A percentile compares a stretch with the other conserved stretches of the same genome.
Evolutionary conservation across 2,113 vertebrate genomes (phyloP).

Genomic region (Beaufortia kweichowensis): DNA sequence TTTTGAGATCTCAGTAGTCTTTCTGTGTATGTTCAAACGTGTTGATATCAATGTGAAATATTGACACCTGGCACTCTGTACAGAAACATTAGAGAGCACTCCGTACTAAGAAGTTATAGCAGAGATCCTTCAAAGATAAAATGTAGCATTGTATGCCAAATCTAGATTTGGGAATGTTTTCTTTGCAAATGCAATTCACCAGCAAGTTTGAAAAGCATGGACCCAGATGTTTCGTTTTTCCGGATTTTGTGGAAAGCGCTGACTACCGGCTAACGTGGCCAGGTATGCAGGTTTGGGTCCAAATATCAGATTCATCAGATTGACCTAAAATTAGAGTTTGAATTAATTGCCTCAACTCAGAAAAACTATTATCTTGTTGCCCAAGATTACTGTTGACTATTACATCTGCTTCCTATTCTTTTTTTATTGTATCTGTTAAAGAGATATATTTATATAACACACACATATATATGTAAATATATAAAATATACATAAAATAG

Average conservation of each 20-base stretch:
- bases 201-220: slow-evolving; percentile 57
- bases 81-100: background rate
- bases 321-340: background rate
- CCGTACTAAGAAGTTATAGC: background rate
- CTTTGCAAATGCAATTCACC: slow-evolving; percentile 56
- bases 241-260: slow-evolving; percentile 61
- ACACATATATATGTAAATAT: slow-evolving; percentile 20
- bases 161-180: slow-evolving; percentile 23
- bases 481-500: background rate
- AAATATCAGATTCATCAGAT: too few relatives aligned
- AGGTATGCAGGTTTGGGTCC: slow-evolving; percentile 64
- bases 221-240: slow-evolving; percentile 63
- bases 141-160: slow-evolving; percentile 1
- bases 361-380: background rate
- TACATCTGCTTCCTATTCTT: background rate
- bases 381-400: too few relatives aligned
- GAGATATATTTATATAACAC: background rate
- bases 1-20: slow-evolving; percentile 18
- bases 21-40: background rate
- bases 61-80: background rate
- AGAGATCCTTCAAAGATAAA: background rate
- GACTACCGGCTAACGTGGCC: slow-evolving; percentile 49
- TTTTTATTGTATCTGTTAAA: background rate
- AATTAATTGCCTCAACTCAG: slow-evolving; percentile 15
- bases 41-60: slow-evolving; percentile 2